Evolutionary conservation across 2,888 invertebrate species (phyloP), one percentile per base, ranked within the genome.

Genomic region (Sarcophaga variegata): DNA sequence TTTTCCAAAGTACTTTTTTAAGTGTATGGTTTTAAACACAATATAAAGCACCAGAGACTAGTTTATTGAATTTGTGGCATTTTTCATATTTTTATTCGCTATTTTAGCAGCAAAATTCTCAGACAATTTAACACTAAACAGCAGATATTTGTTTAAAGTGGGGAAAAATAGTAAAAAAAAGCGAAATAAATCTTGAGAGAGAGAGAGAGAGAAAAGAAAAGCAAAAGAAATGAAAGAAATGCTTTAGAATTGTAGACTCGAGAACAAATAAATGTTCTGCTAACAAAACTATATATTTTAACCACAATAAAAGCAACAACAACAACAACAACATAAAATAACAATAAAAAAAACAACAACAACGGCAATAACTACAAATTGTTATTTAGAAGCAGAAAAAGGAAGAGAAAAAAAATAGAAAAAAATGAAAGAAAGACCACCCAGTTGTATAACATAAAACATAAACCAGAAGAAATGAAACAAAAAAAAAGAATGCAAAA

Each of bases 41-140:
- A 37, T 37, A 37, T 37, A 64, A 25, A 27, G 1, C 27, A 37
- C 14, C 17, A 47, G 25, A 22, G 75, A 45, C 47, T 81, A 62
- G 14, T 12, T 37, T 59, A 78, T 72, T 22, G 49, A 60, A 62
- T 59, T 78, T 74, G 62, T 70, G 27, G 66, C 45, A 62, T 82
- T 37, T 37, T 66, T 76, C 66, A 82, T 80, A 69, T 60, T 79
- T 37, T 37, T 79, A 71, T 70, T 37, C 17, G 67, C 37, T 67
- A 45, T 75, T 75, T 79, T 75, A 75, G 66, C 49, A 25, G 66
- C 3, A 75, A 79, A 67, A 82, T 76, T 72, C 71, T 69, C 76
- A 80, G 79, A 76, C 71, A 82, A 86, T 86, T 86, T 72, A 80
- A 82, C 79, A 86, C 83, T 77, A 76, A 86, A 62, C 10, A 8